Base-by-base conservation (phyloP, 1,140 invertebrate species). In the Drepana arcuata region DNA sequence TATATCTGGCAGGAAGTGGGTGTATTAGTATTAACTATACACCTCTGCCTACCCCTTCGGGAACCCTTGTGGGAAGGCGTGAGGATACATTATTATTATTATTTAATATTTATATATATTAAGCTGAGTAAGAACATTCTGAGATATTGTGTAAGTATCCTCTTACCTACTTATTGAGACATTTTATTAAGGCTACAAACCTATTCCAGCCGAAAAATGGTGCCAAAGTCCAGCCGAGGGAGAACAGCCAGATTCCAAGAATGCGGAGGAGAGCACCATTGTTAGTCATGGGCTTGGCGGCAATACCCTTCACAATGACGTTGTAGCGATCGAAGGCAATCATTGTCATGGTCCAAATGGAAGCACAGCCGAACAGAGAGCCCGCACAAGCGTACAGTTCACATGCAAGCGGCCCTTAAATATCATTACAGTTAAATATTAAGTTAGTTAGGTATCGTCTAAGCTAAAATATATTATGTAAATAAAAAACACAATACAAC, bases 281-380 rank as follows among this genome's bases (percentile, higher is more conserved):
- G 53, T 88, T 88, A 23, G 89, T 91, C 77, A 93, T 73, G 12
- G 89, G 89, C 41, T 86, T 87, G 2, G 86, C 89, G 7, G 88
- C 85, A 51, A 91, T 85, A 54, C 89, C 86, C 65, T 92, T 93
- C 16, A 94, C 92, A 66, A 95, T 95, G 28, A 95, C 93, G 60
- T 93, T 92, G 85, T 95, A 95, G 55, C 94, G 87, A 69, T 95
- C 94, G 43, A 94, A 88, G 26, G 93, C 90, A 45, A 95, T 94
- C 85, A 91, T 88, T 1, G 90, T 91, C 91, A 95, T 92, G 5
- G 92, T 90, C 91, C 92, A 94, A 52, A 95, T 95, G 21, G 93
- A 95, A 43, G 86, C 87, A 68, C 92, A 91, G 30, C 93, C 93
- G 51, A 91, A 94, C 34, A 94, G 83, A 6, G 92, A 94, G 16